A percentile compares a stretch with the other conserved stretches of the same genome.
phyloP scores from a whole-genome alignment of 2,113 vertebrate species.

The Saccopteryx bilineata region DNA sequence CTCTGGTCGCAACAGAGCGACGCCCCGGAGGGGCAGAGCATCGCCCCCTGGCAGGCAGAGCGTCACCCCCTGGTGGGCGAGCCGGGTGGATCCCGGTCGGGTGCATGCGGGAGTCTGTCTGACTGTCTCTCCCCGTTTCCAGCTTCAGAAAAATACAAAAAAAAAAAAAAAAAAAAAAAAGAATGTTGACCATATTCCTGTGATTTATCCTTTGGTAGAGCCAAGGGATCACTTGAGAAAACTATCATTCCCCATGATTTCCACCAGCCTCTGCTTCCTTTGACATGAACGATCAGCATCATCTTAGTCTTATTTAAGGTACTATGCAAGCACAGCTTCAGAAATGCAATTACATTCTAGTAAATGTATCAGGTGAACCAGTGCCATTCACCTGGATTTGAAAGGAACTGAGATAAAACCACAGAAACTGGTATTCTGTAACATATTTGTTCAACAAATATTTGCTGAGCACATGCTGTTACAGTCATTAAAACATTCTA shows the following conservation, averaged over 20 bases:
- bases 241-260: constrained; percentile 1
- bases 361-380: not conserved
- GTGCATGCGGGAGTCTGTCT: too few relatives aligned
- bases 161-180: not conserved
- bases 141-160: too few relatives aligned
- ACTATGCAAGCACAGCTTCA: not conserved
- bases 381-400: not conserved
- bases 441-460: not conserved
- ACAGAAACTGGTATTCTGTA: not conserved
- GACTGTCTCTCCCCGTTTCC: too few relatives aligned
- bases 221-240: not conserved
- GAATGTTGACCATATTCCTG: not conserved
- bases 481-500: not conserved
- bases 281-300: not conserved
- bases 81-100: too few relatives aligned
- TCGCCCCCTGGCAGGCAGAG: too few relatives aligned
- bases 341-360: not conserved
- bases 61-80: too few relatives aligned
- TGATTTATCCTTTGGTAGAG: not conserved
- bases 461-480: not conserved
- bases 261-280: not conserved
- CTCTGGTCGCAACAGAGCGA: too few relatives aligned
- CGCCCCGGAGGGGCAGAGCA: too few relatives aligned
- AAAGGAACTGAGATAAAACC: not conserved
- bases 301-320: not conserved